phyloP scores from a whole-genome alignment of 2,888 invertebrate genomes.

The Tipula helvola region DNA sequence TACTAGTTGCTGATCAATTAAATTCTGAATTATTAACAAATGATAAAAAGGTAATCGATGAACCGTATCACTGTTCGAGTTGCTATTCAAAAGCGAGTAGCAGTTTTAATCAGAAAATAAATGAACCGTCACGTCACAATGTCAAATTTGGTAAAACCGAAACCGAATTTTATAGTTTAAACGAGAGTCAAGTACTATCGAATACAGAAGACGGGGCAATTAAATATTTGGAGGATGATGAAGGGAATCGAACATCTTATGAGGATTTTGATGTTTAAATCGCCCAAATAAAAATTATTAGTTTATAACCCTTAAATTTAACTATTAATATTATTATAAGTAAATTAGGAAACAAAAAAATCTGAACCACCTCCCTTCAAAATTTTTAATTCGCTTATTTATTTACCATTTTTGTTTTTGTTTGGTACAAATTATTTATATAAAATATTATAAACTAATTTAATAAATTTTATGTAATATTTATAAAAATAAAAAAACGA shows the following conservation, averaged over 20 bases:
- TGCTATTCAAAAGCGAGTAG: background rate
- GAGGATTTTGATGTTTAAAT: background rate
- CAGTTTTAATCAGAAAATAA: background rate
- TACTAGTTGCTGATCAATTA: background rate
- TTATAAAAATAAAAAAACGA: background rate
- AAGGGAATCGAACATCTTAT: background rate
- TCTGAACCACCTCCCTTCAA: background rate
- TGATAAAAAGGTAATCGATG: background rate
- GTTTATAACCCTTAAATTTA: background rate
- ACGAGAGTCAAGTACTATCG: background rate
- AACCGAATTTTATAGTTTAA: constrained; percentile 4
- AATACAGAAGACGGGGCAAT: background rate
- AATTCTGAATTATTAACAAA: background rate
- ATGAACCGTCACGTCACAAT: background rate
- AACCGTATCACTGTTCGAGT: background rate
- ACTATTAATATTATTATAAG: background rate
- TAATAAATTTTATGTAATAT: background rate
- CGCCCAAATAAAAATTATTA: background rate
- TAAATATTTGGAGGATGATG: constrained; percentile 5
- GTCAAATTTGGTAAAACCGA: constrained; percentile 4
- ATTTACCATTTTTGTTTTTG: background rate
- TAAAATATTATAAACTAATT: background rate
- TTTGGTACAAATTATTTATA: background rate
- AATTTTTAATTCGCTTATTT: background rate
- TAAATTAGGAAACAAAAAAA: background rate